Percentiles rank a stretch among this genome's conserved stretches.
Evolutionary conservation across 2,888 invertebrate species (phyloP).

Genomic region (Phorcus lineatus): DNA sequence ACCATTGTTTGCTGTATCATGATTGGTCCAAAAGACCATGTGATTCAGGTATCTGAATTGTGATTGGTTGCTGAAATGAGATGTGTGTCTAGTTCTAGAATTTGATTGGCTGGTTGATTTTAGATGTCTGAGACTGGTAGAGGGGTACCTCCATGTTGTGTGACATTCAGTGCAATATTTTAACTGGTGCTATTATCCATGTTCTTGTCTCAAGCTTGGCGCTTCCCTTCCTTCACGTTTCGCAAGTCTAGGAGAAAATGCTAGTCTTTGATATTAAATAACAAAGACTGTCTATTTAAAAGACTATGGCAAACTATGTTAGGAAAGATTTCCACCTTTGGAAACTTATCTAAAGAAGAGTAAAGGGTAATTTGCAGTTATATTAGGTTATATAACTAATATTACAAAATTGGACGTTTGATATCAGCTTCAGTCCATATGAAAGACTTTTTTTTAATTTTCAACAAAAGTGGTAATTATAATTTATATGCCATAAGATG

Average conservation of each 20-base stretch:
- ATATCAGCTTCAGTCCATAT: too few species aligned
- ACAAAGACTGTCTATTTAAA: not conserved
- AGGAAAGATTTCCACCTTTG: too few species aligned
- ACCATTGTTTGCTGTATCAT: not conserved
- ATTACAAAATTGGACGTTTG: too few species aligned
- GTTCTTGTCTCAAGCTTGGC: too few species aligned
- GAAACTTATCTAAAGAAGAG: too few species aligned
- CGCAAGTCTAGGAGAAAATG: too few species aligned
- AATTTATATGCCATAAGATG: too few species aligned
- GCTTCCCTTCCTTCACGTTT: too few species aligned
- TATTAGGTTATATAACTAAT: too few species aligned
- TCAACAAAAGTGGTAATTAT: too few species aligned
- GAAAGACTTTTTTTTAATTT: too few species aligned
- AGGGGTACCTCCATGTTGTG: not conserved
- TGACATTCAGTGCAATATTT: slow-evolving; percentile 1
- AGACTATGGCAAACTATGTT: not conserved
- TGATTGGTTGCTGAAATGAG: not conserved
- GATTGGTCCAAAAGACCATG: not conserved
- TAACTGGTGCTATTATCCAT: not conserved
- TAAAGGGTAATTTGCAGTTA: too few species aligned
- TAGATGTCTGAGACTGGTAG: not conserved
- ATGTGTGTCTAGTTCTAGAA: not conserved
- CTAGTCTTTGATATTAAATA: not conserved
- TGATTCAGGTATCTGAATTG: not conserved
- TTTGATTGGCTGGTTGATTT: not conserved